These are phyloP conservation scores for Helicoverpa zea DNA, from an alignment of 1,140 invertebrate species.

Conservation along the genomic window DNA sequence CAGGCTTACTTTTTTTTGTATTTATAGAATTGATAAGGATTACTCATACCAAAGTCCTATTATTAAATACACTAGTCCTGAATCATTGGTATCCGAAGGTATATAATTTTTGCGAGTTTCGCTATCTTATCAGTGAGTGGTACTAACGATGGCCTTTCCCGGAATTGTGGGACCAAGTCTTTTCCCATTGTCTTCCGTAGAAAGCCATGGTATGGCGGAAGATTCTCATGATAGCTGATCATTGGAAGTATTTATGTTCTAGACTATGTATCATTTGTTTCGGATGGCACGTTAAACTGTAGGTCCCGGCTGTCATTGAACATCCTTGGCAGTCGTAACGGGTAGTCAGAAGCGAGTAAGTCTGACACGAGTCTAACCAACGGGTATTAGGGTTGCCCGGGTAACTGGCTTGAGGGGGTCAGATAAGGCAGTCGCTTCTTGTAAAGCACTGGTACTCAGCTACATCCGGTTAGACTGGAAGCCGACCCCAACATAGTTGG, in stretches of 20 bases:
- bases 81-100: background rate
- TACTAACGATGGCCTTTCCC: conserved; percentile 11
- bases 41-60: conserved; percentile 2
- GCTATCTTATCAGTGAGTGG: conserved; percentile 8
- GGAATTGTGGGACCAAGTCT: background rate
- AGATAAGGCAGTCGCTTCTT: no score
- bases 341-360: no score
- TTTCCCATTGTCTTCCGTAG: conserved; percentile 14
- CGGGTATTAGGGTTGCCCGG: no score
- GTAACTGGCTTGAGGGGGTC: no score
- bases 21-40: background rate
- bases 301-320: no score
- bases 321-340: no score
- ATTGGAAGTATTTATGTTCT: conserved; percentile 29
- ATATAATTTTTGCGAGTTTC: conserved; percentile 6
- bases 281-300: no score
- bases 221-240: conserved; percentile 13
- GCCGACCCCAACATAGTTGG: no score
- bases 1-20: background rate
- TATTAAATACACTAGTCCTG: background rate
- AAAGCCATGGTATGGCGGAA: conserved; percentile 18
- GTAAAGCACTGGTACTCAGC: no score
- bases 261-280: no score
- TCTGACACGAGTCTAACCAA: no score
- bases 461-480: no score